Conservation (phyloP, 2,888 invertebrate species). For the Odontocolon sp. region DNA sequence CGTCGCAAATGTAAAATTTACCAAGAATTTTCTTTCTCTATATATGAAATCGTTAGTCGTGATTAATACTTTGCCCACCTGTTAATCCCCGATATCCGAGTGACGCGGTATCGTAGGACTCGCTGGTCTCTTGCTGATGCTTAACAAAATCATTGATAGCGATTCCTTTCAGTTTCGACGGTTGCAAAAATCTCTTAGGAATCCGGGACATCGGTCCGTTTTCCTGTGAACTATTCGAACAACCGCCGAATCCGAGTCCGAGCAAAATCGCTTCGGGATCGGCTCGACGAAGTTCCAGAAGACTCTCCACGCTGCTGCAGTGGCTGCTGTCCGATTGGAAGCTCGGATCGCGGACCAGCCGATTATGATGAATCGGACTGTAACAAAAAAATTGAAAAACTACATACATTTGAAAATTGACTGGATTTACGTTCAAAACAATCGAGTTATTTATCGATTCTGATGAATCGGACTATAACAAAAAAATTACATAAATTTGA, state of each 20-base stretch:
- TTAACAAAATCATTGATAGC: constrained; percentile 89
- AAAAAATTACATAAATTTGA: no score
- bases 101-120: constrained; percentile 88
- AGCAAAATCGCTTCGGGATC: constrained; percentile 95
- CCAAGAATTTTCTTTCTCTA: background rate
- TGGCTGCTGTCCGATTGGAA: constrained; percentile 83
- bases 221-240: constrained; percentile 85
- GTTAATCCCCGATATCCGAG: constrained; percentile 90
- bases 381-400: constrained; percentile 14
- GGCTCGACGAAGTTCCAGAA: constrained; percentile 91
- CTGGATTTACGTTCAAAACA: no score
- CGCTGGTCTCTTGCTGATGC: constrained; percentile 87
- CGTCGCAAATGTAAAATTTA: no score
- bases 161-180: constrained; percentile 90
- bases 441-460: no score
- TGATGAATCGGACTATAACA: no score
- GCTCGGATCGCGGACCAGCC: constrained; percentile 77
- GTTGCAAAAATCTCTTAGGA: constrained; percentile 91
- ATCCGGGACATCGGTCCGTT: constrained; percentile 85
- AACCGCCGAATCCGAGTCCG: constrained; percentile 90
- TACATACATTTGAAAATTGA: no score
- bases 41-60: background rate
- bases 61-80: constrained; percentile 80
- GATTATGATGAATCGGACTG: constrained; percentile 70
- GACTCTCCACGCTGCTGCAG: constrained; percentile 91